phyloP scores from a whole-genome alignment of 2,113 vertebrate genomes.

The Hemiprocne comata region DNA sequence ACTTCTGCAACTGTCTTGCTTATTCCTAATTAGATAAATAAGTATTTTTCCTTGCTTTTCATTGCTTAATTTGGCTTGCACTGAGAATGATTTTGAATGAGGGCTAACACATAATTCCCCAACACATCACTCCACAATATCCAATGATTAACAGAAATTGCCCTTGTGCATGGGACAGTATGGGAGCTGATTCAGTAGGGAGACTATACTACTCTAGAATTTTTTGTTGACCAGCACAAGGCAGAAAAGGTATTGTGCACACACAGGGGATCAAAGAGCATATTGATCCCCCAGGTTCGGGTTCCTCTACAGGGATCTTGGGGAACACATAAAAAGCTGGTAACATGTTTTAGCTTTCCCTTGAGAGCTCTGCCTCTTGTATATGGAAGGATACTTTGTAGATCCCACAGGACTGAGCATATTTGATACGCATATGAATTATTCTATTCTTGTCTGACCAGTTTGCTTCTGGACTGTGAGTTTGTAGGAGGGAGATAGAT shows the following conservation, averaged over 20 bases:
- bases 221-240: neutral
- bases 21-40: neutral
- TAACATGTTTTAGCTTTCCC: neutral
- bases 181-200: neutral
- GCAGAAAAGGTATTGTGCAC: neutral
- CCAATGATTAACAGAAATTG: neutral
- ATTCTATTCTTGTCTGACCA: neutral
- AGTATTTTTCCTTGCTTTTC: constrained; percentile 2
- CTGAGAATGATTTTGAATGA: neutral
- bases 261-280: neutral
- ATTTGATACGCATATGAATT: neutral
- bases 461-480: neutral
- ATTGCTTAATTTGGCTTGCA: neutral
- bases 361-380: neutral
- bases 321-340: neutral
- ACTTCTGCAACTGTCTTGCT: neutral
- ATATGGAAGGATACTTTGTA: neutral
- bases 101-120: neutral
- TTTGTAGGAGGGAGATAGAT: neutral
- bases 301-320: neutral
- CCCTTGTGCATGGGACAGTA: neutral
- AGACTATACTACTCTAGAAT: neutral
- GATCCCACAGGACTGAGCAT: neutral
- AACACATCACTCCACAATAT: neutral
- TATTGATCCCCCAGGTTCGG: neutral